phyloP scores from a whole-genome alignment of 2,888 invertebrate species.

The Heliconius cydno region DNA sequence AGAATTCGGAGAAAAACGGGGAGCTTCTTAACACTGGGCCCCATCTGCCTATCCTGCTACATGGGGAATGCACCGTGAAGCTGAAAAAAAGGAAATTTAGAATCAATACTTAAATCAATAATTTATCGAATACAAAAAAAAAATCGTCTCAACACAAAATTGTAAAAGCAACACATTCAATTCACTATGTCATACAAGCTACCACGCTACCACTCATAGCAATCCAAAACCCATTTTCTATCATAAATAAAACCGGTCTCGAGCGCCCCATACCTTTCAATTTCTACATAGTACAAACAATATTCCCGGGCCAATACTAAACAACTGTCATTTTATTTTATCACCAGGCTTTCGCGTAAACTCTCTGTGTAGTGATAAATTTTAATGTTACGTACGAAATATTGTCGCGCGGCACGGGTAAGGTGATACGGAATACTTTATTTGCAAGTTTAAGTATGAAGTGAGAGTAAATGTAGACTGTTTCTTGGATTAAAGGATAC shows the following conservation, averaged over 20 bases:
- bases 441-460: constrained; percentile 26
- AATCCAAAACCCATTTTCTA: constrained; percentile 79
- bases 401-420: constrained; percentile 67
- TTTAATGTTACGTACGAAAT: constrained; percentile 78
- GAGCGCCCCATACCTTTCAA: constrained; percentile 81
- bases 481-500: neutral
- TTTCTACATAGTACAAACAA: constrained; percentile 73
- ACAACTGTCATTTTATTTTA: constrained; percentile 84
- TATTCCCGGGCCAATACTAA: constrained; percentile 80
- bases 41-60: neutral
- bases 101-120: neutral
- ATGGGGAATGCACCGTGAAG: neutral
- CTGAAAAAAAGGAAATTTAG: neutral
- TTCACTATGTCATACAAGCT: constrained; percentile 48
- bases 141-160: constrained; percentile 27
- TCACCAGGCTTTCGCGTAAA: constrained; percentile 79
- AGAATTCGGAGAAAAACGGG: neutral
- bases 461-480: neutral
- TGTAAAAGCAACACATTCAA: constrained; percentile 40
- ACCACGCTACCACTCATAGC: constrained; percentile 53
- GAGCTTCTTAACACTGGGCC: neutral
- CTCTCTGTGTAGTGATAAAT: constrained; percentile 77
- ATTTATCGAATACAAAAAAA: constrained; percentile 2
- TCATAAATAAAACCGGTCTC: constrained; percentile 81
- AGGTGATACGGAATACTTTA: constrained; percentile 44